Conservation (phyloP, 2,113 vertebrate species). For the Raja brachyura region DNA sequence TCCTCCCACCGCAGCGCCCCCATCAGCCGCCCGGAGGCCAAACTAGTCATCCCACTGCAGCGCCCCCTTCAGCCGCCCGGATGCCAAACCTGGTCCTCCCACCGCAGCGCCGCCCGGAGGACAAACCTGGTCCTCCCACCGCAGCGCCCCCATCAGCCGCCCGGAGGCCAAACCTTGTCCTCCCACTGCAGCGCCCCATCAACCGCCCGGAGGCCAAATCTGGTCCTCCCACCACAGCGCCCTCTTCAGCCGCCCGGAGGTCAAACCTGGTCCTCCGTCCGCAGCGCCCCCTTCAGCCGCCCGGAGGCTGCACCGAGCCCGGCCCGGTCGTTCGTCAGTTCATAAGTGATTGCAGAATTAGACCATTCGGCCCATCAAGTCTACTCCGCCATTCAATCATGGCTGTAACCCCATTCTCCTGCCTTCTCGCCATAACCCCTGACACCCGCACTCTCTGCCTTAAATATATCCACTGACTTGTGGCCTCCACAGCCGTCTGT, state of each 20-base stretch:
- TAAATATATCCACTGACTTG: too few relatives aligned
- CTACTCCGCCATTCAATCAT: too few relatives aligned
- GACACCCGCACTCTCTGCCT: too few relatives aligned
- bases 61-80: constrained; percentile 39
- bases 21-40: background rate
- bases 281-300: background rate
- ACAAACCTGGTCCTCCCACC: too few relatives aligned
- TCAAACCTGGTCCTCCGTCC: background rate
- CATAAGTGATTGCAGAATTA: too few relatives aligned
- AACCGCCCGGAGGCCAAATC: background rate
- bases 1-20: background rate
- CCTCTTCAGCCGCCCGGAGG: background rate
- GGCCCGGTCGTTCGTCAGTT: background rate
- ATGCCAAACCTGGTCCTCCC: background rate
- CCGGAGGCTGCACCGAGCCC: constrained; percentile 36
- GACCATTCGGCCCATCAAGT: too few relatives aligned
- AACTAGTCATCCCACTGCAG: background rate
- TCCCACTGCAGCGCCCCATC: rapidly evolving
- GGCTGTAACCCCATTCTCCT: too few relatives aligned
- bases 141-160: too few relatives aligned
- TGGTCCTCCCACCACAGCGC: background rate
- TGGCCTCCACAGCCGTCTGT: too few relatives aligned
- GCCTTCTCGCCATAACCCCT: too few relatives aligned
- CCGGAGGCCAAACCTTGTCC: too few relatives aligned
- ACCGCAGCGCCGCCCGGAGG: too few relatives aligned